Evolutionary conservation across 2,113 vertebrate species (phyloP), one percentile per base, ranked within the genome.

Genomic region (Megaceryle torquata): DNA sequence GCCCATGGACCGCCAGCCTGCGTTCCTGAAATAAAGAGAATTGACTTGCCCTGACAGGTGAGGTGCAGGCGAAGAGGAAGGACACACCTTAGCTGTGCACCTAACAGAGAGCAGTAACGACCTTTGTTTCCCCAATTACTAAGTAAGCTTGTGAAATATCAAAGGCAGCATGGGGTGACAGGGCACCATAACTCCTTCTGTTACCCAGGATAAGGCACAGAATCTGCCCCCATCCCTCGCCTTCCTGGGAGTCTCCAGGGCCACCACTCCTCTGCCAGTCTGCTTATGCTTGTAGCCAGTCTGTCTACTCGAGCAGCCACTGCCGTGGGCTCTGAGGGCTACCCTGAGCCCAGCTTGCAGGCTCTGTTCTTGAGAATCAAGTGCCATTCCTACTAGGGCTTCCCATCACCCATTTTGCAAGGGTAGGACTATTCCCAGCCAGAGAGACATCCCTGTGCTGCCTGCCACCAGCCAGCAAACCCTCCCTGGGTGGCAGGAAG

Each of bases 261-360:
- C 50, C 0, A 0, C 25, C 25, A 19, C 43, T 82, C n/a, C 15
- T 74, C 64, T 93, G 25, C 22, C 0, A 0, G 8, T 60, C 50
- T 81, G 82, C 50, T 94, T 50, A 33, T 8, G 56, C 57, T 74
- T 78, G 20, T 41, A 72, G 39, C n/a, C 4, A 1, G 31, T 60
- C 43, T 39, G 85, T 15, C 48, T 26, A 7, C 72, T 83, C 59
- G 33, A 11, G 46, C 2, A 7, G 65, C 61, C 61, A 28, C 85
- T 89, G 91, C 51, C 6, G 14, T 5, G 1, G 51, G 20, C 31
- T 79, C n/a, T 71, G 43, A 22, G 41, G 21, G 65, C 61, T 53
- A 64, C 48, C 31, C 65, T 39, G 26, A 88, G 46, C 22, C 29
- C 0, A 0, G 29, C 16, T 80, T 74, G 63, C 14, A 43, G 77